phyloP scores from a whole-genome alignment of 2,888 invertebrate genomes.

The Caenorhabditis sulstoni region DNA sequence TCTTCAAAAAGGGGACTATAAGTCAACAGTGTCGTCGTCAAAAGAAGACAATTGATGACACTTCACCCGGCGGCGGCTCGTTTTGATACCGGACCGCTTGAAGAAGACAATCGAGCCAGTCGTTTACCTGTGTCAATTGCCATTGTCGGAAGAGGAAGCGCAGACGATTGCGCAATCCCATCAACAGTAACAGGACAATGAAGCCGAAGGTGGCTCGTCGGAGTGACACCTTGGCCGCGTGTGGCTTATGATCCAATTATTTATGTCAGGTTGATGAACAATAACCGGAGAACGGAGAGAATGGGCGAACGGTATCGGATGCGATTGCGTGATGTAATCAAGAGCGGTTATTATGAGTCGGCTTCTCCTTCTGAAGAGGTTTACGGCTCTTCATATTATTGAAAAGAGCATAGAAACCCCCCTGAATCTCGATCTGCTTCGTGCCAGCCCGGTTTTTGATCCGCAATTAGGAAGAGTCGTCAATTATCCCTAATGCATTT shows the following conservation, averaged over 20 bases:
- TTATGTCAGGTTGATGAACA: conserved; percentile 11
- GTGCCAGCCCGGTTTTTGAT: neutral
- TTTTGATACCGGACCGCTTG: conserved; percentile 44
- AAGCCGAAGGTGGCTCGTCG: conserved; percentile 14
- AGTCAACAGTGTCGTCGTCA: conserved; percentile 28
- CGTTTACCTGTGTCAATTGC: conserved; percentile 64
- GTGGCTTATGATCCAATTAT: conserved; percentile 45
- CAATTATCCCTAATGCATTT: conserved; percentile 58
- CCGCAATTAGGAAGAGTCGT: conserved; percentile 6
- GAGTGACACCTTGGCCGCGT: conserved; percentile 30
- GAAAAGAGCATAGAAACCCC: neutral
- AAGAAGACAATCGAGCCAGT: conserved; percentile 39
- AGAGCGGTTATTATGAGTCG: conserved; percentile 23
- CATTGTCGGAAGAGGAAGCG: conserved; percentile 47
- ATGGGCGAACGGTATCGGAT: conserved; percentile 2
- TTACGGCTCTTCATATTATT: neutral
- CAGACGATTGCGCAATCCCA: conserved; percentile 48
- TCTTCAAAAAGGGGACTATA: conserved; percentile 22
- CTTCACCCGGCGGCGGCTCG: conserved; percentile 23
- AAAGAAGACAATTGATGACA: conserved; percentile 35
- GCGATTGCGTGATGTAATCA: conserved; percentile 23
- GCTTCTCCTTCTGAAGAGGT: conserved; percentile 7
- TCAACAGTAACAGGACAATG: conserved; percentile 33
- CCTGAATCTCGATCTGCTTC: conserved; percentile 6
- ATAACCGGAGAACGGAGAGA: neutral